Percentiles rank a stretch among this genome's conserved stretches.
These are phyloP conservation scores for Phylloscopus collybita DNA, from an alignment of 2,797 vertebrate species.

Conservation along the genomic window DNA sequence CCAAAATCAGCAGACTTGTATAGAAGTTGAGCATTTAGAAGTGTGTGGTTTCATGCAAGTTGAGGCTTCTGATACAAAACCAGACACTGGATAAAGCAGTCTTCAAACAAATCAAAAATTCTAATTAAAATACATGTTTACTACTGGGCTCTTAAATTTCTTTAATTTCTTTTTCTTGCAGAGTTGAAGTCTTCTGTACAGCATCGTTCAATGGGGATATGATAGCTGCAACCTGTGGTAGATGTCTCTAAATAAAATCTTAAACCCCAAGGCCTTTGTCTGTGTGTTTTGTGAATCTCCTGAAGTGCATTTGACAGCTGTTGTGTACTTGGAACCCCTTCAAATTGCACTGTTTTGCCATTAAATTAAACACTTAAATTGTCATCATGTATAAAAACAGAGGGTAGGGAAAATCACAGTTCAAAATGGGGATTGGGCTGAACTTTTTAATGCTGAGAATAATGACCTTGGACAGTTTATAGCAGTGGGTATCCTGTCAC, in stretches of 20 bases:
- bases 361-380: background rate
- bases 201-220: slow-evolving; percentile 33
- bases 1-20: background rate
- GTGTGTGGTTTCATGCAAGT: background rate
- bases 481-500: fast-evolving
- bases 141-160: background rate
- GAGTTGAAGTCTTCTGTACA: slow-evolving; percentile 76
- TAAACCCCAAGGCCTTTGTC: background rate
- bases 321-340: background rate
- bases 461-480: background rate
- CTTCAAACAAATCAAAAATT: background rate
- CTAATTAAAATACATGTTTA: background rate
- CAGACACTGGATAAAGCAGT: background rate
- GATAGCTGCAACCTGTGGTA: slow-evolving; percentile 51
- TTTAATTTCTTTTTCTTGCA: slow-evolving; percentile 63
- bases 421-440: background rate
- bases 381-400: fast-evolving
- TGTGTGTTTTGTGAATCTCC: slow-evolving; percentile 4
- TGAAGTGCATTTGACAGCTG: background rate
- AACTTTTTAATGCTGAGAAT: too few species aligned
- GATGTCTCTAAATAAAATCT: slow-evolving; percentile 88
- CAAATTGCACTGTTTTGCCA: background rate
- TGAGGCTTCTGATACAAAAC: background rate
- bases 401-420: background rate
- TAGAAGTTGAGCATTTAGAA: background rate